Base-by-base conservation (phyloP, 2,888 invertebrate species). In the Caenorhabditis sinica region DNA sequence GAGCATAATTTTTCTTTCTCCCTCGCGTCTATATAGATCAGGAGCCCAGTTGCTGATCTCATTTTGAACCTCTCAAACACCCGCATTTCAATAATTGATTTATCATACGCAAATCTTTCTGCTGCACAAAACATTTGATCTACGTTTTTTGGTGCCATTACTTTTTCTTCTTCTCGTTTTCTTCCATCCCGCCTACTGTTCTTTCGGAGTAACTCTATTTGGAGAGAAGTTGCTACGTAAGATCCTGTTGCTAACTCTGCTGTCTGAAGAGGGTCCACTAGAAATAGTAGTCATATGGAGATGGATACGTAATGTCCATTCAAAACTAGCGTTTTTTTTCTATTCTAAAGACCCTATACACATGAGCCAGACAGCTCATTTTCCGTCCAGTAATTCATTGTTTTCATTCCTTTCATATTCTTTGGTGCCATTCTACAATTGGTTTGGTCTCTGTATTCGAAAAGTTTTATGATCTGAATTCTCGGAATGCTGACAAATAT, bases 41-140 rank as follows among this genome's bases (percentile, higher is more conserved):
- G 20, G 20, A 25, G 40, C 33, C 36, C 36, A 61, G 61, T n/a
- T 36, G 61, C 69, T 36, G 56, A 69, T 69, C 40, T 36, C 56
- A 28, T 30, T 28, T 51, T 68, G 68, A 68, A 53, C 53, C 43
- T 43, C 40, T 49, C n/a, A n/a, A n/a, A 28, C 66, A 40, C 66
- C 33, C 56, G 17, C 56, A 11, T 40, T 66, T 13, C n/a, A n/a
- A n/a, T n/a, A 23, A n/a, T 53, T 20, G 20, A 3, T 23, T 53
- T 69, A 53, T 36, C 61, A 56, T 71, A 71, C 71, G 71, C 58
- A 71, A 53, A 69, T 23, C 56, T n/a, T 56, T 66, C 49, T 56
- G 28, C 20, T 40, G 20, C 58, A 58, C 36, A 23, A 61, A 61
- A 8, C 13, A 36, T 36, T 23, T 5, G 43, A 63, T 63, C 43